Evolutionary conservation across 2,797 vertebrate species (phyloP).

Genomic region (Varecia variegata): DNA sequence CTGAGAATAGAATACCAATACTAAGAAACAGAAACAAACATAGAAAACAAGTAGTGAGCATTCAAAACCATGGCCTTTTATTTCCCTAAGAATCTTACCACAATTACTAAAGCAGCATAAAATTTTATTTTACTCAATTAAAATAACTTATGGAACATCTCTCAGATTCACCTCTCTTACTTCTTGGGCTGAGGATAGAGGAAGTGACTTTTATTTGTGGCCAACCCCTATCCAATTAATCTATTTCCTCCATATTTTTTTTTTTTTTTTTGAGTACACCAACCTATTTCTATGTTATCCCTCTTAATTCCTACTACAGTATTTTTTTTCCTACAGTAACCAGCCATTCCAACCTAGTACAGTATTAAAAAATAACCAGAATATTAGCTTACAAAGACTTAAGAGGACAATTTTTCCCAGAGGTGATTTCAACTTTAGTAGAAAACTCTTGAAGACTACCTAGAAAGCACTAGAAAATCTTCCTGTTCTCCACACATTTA

Average conservation of each 20-base stretch:
- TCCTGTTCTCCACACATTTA: not conserved
- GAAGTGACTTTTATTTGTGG: not conserved
- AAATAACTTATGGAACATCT: not conserved
- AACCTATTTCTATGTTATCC: not conserved
- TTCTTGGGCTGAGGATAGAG: not conserved
- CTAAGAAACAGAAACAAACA: not conserved
- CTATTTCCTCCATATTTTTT: not conserved
- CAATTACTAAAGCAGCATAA: not conserved
- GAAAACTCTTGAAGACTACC: not conserved
- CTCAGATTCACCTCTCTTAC: not conserved
- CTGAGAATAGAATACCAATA: not conserved
- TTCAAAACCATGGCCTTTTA: not conserved
- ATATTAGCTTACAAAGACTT: not conserved
- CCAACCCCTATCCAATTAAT: not conserved
- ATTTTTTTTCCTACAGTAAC: not conserved
- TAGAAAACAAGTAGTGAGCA: not conserved
- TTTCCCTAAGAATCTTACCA: constrained; percentile 8
- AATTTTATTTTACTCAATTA: constrained; percentile 14
- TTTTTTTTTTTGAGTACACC: not conserved
- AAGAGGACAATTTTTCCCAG: not conserved
- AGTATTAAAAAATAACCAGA: not conserved
- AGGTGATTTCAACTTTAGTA: not conserved
- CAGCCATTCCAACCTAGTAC: not conserved
- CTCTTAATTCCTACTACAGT: not conserved
- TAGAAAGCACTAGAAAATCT: not conserved